Conservation (phyloP, 2,113 vertebrate species). For the Phrynocephalus versicolor region DNA sequence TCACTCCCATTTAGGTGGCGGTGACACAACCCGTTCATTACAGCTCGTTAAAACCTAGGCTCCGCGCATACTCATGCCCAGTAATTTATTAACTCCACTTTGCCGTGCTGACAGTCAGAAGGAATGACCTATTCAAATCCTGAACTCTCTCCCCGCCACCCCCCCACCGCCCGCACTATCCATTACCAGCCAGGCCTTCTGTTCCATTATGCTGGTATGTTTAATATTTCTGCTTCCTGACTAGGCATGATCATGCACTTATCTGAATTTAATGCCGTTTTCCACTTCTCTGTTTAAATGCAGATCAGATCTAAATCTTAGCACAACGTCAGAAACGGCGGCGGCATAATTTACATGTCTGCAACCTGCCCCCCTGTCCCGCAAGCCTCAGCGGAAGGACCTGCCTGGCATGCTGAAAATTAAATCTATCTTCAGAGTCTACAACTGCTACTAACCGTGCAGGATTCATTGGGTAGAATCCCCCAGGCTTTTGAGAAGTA, state of each 20-base stretch:
- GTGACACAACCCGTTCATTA: conserved; percentile 50
- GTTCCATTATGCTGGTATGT: conserved; percentile 5
- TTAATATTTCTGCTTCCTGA: conserved; percentile 45
- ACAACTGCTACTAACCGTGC: not conserved
- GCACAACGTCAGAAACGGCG: conserved; percentile 59
- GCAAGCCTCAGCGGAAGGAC: conserved; percentile 39
- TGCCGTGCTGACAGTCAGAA: conserved; percentile 31
- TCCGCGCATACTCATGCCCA: conserved; percentile 28
- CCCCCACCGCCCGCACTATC: conserved; percentile 20
- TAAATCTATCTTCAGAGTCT: not conserved
- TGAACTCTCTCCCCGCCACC: conserved; percentile 20
- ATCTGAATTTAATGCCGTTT: conserved; percentile 62
- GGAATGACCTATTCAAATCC: conserved; percentile 60
- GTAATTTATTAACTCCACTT: conserved; percentile 70
- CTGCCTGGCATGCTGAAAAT: not conserved
- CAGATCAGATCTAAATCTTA: conserved; percentile 59
- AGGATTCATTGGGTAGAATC: not conserved
- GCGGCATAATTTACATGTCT: conserved; percentile 53
- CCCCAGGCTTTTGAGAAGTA: not conserved
- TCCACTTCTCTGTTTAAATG: conserved; percentile 58
- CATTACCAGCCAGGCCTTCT: conserved; percentile 40
- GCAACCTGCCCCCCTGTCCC: conserved; percentile 2
- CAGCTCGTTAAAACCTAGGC: conserved; percentile 55
- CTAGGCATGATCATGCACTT: conserved; percentile 31
- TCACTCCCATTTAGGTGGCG: conserved; percentile 42